Conservation (phyloP, 1,140 invertebrate genomes). For the Ceratoteleas bidentatus region DNA sequence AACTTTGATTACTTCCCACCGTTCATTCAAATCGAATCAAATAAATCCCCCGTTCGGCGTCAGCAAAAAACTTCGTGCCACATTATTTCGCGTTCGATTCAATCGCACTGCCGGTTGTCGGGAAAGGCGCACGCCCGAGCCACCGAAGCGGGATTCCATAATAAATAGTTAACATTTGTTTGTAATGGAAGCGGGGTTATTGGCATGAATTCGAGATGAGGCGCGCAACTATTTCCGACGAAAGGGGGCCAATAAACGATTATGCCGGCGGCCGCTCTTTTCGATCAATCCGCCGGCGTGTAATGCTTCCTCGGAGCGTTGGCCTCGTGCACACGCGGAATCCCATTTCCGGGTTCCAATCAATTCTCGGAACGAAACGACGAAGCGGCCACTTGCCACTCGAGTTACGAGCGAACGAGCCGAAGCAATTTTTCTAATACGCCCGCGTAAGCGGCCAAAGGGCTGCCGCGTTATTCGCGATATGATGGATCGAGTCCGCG, state of each 20-base stretch:
- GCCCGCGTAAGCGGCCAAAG: conserved; percentile 75
- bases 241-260: conserved; percentile 63
- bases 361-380: conserved; percentile 75
- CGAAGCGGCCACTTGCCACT: conserved; percentile 53
- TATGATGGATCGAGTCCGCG: conserved; percentile 79
- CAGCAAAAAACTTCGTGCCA: neutral
- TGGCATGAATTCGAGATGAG: conserved; percentile 54
- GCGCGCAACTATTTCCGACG: conserved; percentile 43
- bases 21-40: conserved; percentile 17
- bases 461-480: conserved; percentile 78
- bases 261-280: conserved; percentile 44
- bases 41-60: conserved; percentile 7
- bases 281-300: conserved; percentile 55
- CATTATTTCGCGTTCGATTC: conserved; percentile 40
- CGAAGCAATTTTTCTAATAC: conserved; percentile 75
- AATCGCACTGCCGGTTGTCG: conserved; percentile 10
- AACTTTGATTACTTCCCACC: no score
- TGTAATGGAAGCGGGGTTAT: conserved; percentile 52
- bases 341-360: conserved; percentile 74
- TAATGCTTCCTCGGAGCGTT: conserved; percentile 44
- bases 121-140: conserved; percentile 22
- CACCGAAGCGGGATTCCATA: conserved; percentile 34
- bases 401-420: conserved; percentile 64
- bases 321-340: conserved; percentile 57
- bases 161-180: conserved; percentile 54